Evolutionary conservation across 2,113 vertebrate species (phyloP).

Genomic region (Silurus asotus): DNA sequence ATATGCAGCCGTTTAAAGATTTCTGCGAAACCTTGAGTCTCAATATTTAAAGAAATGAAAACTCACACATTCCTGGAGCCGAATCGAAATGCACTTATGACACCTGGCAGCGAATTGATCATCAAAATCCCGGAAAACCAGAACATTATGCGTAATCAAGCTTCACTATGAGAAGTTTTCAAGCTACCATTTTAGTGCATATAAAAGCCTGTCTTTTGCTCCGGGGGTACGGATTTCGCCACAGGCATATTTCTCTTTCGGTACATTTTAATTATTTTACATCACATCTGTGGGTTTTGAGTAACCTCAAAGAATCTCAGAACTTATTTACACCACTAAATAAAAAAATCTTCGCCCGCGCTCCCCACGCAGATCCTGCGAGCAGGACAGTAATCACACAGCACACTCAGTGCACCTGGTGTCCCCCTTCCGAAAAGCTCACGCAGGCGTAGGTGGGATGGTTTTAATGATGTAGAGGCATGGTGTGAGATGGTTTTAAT

Average conservation of each 20-base stretch:
- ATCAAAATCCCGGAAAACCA: constrained; percentile 1
- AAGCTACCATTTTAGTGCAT: background rate
- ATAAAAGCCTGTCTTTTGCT: background rate
- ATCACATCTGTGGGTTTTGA: background rate
- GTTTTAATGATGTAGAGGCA: constrained; percentile 42
- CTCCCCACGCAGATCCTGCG: background rate
- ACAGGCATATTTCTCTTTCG: background rate
- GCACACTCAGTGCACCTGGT: constrained; percentile 49
- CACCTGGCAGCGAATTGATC: background rate
- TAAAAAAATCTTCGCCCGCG: background rate
- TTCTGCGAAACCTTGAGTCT: background rate
- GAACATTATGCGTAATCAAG: background rate
- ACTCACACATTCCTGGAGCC: background rate
- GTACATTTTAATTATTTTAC: background rate
- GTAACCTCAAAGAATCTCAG: background rate
- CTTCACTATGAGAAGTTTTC: background rate
- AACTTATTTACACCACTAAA: background rate
- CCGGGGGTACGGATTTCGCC: background rate
- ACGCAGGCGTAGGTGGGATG: background rate
- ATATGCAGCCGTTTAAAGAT: background rate
- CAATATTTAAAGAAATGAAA: background rate
- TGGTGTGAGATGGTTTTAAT: constrained; percentile 44
- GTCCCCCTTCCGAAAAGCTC: constrained; percentile 22
- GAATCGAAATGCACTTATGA: background rate
- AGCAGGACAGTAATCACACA: constrained; percentile 16